Percentiles rank a stretch among this genome's conserved stretches.
Conservation (phyloP, 2,797 vertebrate genomes). For the Anabas testudineus region DNA sequence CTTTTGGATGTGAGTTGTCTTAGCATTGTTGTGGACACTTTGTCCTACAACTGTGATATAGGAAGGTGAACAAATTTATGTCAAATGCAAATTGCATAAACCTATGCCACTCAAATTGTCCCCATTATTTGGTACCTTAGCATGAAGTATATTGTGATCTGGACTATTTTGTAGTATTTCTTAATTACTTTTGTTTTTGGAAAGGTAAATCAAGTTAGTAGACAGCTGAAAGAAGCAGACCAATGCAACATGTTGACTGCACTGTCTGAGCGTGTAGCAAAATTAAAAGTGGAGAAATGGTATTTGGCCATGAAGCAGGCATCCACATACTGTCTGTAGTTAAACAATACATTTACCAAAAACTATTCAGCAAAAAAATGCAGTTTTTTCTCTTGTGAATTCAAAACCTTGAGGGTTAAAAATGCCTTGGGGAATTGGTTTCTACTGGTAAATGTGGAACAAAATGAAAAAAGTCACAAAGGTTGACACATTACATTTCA, state of each 20-base stretch:
- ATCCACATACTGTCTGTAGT: not conserved
- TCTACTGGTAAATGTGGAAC: not conserved
- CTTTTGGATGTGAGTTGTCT: conserved; percentile 51
- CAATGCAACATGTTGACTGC: not conserved
- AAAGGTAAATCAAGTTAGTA: not conserved
- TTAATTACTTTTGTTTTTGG: conserved; percentile 15
- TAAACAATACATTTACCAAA: not conserved
- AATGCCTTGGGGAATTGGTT: not conserved
- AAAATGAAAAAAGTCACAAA: not conserved
- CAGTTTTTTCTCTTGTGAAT: not conserved
- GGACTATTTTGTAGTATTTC: not conserved
- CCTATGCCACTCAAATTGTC: conserved; percentile 4
- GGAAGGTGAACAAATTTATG: conserved; percentile 44
- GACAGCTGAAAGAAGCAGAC: not conserved
- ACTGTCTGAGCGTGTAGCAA: not conserved
- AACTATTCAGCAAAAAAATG: conserved; percentile 1
- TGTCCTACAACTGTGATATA: conserved; percentile 34
- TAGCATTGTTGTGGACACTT: conserved; percentile 60
- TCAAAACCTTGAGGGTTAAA: not conserved
- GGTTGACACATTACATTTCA: not conserved
- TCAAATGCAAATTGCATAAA: conserved; percentile 28
- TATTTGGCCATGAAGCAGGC: not conserved
- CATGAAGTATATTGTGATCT: conserved; percentile 6
- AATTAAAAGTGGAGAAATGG: not conserved
- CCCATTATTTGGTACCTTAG: conserved; percentile 11